These are phyloP conservation scores for Aspidiotus rigidus DNA, from an alignment of 2,888 invertebrate genomes.

Conservation along the genomic window DNA sequence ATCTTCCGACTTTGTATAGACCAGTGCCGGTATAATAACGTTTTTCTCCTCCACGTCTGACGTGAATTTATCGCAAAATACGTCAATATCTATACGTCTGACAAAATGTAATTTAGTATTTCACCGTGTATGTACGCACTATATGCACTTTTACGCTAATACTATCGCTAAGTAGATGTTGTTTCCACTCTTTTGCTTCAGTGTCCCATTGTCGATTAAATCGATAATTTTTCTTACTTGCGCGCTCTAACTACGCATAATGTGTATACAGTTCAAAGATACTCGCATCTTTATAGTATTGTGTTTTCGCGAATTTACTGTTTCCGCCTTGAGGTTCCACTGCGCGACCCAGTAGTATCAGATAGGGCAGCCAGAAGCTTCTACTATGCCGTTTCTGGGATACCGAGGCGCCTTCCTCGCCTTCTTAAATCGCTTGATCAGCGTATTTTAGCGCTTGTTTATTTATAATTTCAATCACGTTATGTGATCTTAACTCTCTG, in stretches of 20 bases:
- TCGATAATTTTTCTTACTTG: too few relatives aligned
- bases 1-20: not conserved
- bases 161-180: too few relatives aligned
- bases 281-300: too few relatives aligned
- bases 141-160: too few relatives aligned
- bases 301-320: not conserved
- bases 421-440: not conserved
- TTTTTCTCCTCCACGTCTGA: not conserved
- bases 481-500: slow-evolving; percentile 1
- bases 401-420: not conserved
- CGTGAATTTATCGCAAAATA: too few relatives aligned
- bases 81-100: too few relatives aligned
- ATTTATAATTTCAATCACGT: slow-evolving; percentile 2
- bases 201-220: too few relatives aligned
- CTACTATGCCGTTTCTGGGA: not conserved
- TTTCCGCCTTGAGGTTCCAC: not conserved
- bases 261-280: too few relatives aligned
- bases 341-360: not conserved
- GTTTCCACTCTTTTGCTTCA: too few relatives aligned
- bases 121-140: too few relatives aligned
- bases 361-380: not conserved
- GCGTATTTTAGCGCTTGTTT: not conserved
- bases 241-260: too few relatives aligned
- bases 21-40: not conserved
- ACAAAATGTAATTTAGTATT: too few relatives aligned